Conservation (phyloP, 2,797 vertebrate genomes). For the Miichthys miiuy region DNA sequence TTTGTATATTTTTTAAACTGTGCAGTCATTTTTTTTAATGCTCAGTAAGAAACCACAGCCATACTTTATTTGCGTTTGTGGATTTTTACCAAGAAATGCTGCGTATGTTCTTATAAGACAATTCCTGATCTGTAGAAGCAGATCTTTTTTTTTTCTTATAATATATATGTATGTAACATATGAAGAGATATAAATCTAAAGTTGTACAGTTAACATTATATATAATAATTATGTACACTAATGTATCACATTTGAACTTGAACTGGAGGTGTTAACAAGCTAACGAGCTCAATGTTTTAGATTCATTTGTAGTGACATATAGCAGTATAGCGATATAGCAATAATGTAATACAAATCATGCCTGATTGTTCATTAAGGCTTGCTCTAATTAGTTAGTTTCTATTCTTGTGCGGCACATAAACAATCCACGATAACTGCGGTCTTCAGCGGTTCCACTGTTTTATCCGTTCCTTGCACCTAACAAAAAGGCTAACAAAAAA, state of each 20-base stretch:
- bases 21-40: no score
- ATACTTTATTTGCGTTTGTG: not conserved
- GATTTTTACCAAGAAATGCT: not conserved
- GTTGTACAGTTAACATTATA: not conserved
- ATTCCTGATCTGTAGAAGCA: constrained; percentile 7
- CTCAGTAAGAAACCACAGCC: no score
- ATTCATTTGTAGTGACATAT: not conserved
- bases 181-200: not conserved
- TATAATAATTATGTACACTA: not conserved
- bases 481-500: not conserved
- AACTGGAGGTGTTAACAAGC: no score
- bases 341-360: not conserved
- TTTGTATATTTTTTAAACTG: not conserved
- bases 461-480: not conserved
- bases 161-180: not conserved
- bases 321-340: no score
- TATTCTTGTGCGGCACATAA: not conserved
- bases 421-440: not conserved
- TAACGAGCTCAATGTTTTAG: not conserved
- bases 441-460: not conserved
- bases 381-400: not conserved
- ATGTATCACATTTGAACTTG: no score
- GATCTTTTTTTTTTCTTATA: not conserved
- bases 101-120: constrained; percentile 1
- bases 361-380: not conserved